Evolutionary conservation across 2,113 vertebrate genomes (phyloP).

Genomic region (Seriola rivoliana): DNA sequence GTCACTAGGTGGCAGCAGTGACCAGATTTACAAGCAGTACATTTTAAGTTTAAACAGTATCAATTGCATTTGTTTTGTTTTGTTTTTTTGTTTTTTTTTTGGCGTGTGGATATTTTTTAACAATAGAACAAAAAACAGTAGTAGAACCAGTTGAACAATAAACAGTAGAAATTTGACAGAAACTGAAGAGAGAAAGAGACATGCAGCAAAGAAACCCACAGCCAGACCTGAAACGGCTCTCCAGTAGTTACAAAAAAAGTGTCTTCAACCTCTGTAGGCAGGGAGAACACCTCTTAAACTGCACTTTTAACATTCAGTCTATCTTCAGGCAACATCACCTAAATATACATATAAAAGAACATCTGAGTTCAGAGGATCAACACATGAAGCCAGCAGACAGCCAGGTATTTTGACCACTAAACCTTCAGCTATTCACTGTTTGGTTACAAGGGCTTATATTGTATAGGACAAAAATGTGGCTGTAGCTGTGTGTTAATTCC

Average conservation of each 20-base stretch:
- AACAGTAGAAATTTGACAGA: not conserved
- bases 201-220: not conserved
- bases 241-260: not conserved
- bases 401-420: constrained; percentile 5
- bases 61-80: not conserved
- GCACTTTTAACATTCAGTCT: not conserved
- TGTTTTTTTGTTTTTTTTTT: not conserved
- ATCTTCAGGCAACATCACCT: not conserved
- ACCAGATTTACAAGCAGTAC: not conserved
- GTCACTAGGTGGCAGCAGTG: constrained; percentile 52
- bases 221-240: not conserved
- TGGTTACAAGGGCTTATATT: constrained; percentile 14
- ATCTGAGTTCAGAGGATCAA: constrained; percentile 20
- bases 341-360: constrained; percentile 13
- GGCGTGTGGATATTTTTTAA: not conserved
- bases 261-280: not conserved
- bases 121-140: too few relatives aligned
- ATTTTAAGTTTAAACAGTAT: not conserved
- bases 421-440: constrained; percentile 20
- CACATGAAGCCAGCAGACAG: constrained; percentile 5
- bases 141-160: not conserved
- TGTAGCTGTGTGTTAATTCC: constrained; percentile 52
- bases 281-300: constrained; percentile 1
- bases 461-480: constrained; percentile 23
- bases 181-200: not conserved